phyloP scores from a whole-genome alignment of 1,140 invertebrate genomes.

The Drosophila teissieri region DNA sequence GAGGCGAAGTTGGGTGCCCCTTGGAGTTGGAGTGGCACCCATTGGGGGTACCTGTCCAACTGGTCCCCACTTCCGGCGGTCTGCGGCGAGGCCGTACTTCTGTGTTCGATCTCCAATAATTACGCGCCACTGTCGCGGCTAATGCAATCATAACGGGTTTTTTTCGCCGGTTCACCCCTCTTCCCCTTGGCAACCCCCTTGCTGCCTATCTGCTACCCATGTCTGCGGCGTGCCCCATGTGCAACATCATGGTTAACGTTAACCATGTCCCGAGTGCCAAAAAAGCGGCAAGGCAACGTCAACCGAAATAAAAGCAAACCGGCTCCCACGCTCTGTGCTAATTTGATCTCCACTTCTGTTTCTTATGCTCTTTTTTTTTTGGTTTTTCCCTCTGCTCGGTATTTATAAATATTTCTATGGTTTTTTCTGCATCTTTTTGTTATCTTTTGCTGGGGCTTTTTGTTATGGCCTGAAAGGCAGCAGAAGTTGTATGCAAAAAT shows the following conservation, averaged over 20 bases:
- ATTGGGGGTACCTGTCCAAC: constrained; percentile 57
- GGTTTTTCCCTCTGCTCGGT: constrained; percentile 25
- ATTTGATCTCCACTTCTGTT: constrained; percentile 77
- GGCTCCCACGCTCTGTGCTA: constrained; percentile 81
- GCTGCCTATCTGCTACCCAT: not conserved
- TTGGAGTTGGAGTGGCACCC: not conserved
- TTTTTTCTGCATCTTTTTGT: not conserved
- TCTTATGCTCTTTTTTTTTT: not conserved
- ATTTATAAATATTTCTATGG: constrained; percentile 77
- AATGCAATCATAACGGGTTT: constrained; percentile 68
- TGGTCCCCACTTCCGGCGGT: constrained; percentile 71
- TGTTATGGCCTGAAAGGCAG: constrained; percentile 35
- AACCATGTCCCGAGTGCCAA: constrained; percentile 40
- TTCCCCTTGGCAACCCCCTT: too few relatives aligned
- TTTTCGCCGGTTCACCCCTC: constrained; percentile 7
- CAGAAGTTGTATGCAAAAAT: constrained; percentile 71
- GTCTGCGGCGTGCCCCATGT: constrained; percentile 13
- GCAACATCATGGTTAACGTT: constrained; percentile 56
- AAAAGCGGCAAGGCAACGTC: constrained; percentile 30
- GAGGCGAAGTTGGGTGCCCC: constrained; percentile 10
- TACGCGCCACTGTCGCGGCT: constrained; percentile 61
- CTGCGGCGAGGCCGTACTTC: constrained; percentile 58
- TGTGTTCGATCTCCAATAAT: constrained; percentile 57
- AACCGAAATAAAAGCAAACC: constrained; percentile 44
- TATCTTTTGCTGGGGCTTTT: not conserved